phyloP scores from a whole-genome alignment of 1,140 invertebrate species.

The Neodiprion fabricii region DNA sequence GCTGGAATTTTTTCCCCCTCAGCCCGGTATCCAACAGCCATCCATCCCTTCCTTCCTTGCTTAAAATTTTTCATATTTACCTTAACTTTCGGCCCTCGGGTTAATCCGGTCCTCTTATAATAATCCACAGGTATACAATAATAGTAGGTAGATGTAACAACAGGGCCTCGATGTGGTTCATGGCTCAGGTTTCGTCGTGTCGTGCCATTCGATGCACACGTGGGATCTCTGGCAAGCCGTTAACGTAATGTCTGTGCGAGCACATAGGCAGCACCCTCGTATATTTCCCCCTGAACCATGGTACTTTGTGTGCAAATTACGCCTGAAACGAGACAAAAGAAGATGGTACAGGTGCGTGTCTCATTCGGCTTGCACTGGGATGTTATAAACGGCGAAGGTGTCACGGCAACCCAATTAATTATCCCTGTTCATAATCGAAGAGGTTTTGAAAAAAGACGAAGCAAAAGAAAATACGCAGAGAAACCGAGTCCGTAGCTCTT shows the following conservation, averaged over 20 bases:
- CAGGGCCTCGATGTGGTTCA: too few species aligned
- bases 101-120: too few species aligned
- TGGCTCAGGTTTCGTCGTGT: background rate
- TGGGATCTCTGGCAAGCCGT: conserved; percentile 27
- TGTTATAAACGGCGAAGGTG: background rate
- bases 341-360: background rate
- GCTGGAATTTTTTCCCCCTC: background rate
- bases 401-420: too few species aligned
- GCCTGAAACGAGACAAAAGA: conserved; percentile 39
- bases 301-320: conserved; percentile 62
- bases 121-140: too few species aligned
- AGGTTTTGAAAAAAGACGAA: conserved; percentile 45
- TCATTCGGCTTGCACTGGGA: too few species aligned
- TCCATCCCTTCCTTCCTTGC: too few species aligned
- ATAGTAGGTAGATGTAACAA: too few species aligned
- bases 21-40: background rate
- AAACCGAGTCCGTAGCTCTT: background rate
- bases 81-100: too few species aligned
- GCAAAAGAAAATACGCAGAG: conserved; percentile 2
- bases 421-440: background rate
- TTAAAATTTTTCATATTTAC: too few species aligned
- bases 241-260: conserved; percentile 50
- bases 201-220: background rate
- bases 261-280: too few species aligned
- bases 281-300: conserved; percentile 28